Base-by-base conservation (phyloP, 2,797 vertebrate species). In the Columba guinea region DNA sequence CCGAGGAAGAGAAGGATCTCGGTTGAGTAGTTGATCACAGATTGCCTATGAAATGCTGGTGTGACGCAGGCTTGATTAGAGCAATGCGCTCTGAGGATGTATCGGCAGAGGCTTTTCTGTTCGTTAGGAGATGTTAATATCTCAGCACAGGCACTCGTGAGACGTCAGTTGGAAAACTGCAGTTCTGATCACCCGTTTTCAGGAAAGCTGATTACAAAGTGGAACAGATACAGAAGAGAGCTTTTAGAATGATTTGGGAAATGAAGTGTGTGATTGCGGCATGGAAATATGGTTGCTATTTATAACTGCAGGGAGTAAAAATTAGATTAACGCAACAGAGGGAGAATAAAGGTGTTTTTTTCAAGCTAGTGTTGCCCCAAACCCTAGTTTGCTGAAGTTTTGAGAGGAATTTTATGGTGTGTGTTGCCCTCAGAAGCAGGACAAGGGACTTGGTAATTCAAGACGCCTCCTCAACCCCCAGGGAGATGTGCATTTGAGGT, bases 171-270 rank as follows among this genome's bases (percentile, higher is more conserved):
- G 92, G 81, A 85, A 92, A 93, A 80, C 89, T 87, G 92, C 84
- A 28, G 81, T 89, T 95, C 92, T 87, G 95, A 90, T 95, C 90
- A 89, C 84, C 92, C 77, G 20, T 90, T 89, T 94, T 83, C 90
- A 59, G 93, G 86, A 85, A 87, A 89, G 94, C 90, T 96, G 95
- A 95, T 97, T 96, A 92, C 78, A 32, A 74, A 95, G 93, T 94
- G 90, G 95, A 94, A 84, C 88, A 96, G 87, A 87, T 62, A 94
- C 81, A 90, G 94, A 79, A 83, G 77, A 91, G 94, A 92, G 95
- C 92, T 93, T 92, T 94, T 80, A 85, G 95, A 89, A 77, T 96
- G 90, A 97, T 94, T 96, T 93, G 78, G 81, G 86, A 84, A 90
- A 95, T 77, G 92, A 93, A 94, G 81, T 46, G 21, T 93, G 85